These are phyloP conservation scores for Laupala kohalensis DNA, from an alignment of 1,140 invertebrate species.

Conservation along the genomic window DNA sequence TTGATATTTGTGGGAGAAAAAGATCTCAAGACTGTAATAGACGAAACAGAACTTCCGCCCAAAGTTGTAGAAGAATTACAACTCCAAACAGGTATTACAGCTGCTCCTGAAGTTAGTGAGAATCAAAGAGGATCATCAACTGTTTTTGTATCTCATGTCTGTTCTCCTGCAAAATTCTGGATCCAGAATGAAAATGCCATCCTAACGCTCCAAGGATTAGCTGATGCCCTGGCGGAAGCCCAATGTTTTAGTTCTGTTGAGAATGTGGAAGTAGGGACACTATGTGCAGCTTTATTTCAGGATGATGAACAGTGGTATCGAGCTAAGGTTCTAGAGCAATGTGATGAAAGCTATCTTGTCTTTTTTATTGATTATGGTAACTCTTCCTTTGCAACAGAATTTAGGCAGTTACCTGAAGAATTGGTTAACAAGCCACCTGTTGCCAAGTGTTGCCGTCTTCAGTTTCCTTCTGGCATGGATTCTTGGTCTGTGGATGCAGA, in stretches of 20 bases:
- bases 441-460: constrained; percentile 45
- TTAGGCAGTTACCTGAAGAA: constrained; percentile 46
- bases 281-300: constrained; percentile 37
- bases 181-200: constrained; percentile 8
- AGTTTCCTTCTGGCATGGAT: constrained; percentile 41
- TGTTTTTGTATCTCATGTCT: constrained; percentile 13
- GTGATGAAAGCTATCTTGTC: constrained; percentile 39
- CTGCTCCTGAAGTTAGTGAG: not conserved
- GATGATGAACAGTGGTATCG: constrained; percentile 52
- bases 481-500: constrained; percentile 46
- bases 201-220: constrained; percentile 1
- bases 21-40: not conserved
- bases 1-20: constrained; percentile 22
- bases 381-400: constrained; percentile 39
- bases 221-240: constrained; percentile 23
- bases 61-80: not conserved
- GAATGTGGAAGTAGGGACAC: constrained; percentile 30
- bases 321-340: constrained; percentile 44
- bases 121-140: not conserved
- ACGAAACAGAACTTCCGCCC: not conserved
- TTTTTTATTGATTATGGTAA: constrained; percentile 64
- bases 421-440: constrained; percentile 42
- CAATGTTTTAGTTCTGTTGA: constrained; percentile 26
- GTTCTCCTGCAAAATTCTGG: constrained; percentile 15
- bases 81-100: not conserved